These are phyloP conservation scores for Aphaenogaster floridana DNA, from an alignment of 1,140 invertebrate species.

Conservation along the genomic window DNA sequence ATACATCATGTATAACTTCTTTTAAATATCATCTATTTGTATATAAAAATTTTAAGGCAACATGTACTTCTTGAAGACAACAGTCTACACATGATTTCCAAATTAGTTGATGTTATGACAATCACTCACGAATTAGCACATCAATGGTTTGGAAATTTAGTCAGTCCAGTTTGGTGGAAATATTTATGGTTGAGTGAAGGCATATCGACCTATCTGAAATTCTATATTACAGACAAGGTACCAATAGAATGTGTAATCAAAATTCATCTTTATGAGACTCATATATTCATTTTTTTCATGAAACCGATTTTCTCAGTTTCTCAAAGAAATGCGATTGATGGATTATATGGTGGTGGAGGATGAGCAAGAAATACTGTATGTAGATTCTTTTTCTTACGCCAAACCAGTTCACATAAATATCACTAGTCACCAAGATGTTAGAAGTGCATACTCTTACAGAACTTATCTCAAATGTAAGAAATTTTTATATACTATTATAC, in stretches of 20 bases:
- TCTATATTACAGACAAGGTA: slow-evolving; percentile 59
- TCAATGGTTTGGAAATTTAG: slow-evolving; percentile 92
- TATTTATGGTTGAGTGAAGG: slow-evolving; percentile 87
- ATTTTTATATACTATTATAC: background rate
- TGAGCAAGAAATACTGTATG: background rate
- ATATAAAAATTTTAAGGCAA: slow-evolving; percentile 7
- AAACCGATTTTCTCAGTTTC: background rate
- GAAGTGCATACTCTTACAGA: background rate
- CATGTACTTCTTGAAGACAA: background rate
- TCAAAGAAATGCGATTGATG: slow-evolving; percentile 18
- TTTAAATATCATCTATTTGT: background rate
- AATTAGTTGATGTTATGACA: background rate
- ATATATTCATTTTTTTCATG: background rate
- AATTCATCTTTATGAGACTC: background rate
- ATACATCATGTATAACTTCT: background rate
- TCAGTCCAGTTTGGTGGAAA: slow-evolving; percentile 88
- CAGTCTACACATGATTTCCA: background rate
- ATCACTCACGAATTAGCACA: slow-evolving; percentile 89
- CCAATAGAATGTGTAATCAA: background rate
- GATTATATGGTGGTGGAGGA: background rate
- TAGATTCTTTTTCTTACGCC: background rate
- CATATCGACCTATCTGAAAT: slow-evolving; percentile 85
- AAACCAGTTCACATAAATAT: slow-evolving; percentile 25
- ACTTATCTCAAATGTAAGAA: slow-evolving; percentile 46
- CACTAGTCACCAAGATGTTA: background rate